Evolutionary conservation across 2,888 invertebrate species (phyloP).

Genomic region (Dasypogon diadema): DNA sequence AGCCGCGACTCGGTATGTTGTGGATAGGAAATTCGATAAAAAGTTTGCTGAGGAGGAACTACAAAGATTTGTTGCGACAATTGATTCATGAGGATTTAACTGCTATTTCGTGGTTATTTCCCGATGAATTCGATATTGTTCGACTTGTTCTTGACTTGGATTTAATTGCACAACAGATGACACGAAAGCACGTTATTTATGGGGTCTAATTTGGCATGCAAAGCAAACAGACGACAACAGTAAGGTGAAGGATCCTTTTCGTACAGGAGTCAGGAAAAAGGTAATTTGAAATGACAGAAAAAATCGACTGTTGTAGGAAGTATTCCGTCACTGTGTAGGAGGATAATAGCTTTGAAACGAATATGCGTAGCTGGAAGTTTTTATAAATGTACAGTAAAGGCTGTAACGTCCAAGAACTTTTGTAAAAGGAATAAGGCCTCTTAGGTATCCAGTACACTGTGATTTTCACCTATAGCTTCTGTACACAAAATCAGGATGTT

Average conservation of each 20-base stretch:
- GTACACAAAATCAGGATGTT: too few relatives aligned
- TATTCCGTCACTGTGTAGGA: too few relatives aligned
- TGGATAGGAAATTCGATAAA: conserved; percentile 36
- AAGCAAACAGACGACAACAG: background rate
- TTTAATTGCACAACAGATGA: conserved; percentile 42
- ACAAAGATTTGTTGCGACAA: conserved; percentile 42
- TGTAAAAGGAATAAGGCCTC: too few relatives aligned
- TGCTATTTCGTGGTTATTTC: conserved; percentile 41
- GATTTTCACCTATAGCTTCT: too few relatives aligned
- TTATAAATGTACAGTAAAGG: too few relatives aligned
- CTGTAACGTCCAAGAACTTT: too few relatives aligned
- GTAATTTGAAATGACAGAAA: too few relatives aligned
- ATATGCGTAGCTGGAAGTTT: too few relatives aligned
- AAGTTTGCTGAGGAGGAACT: conserved; percentile 24
- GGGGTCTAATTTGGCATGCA: conserved; percentile 21
- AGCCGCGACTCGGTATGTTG: background rate
- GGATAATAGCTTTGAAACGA: too few relatives aligned
- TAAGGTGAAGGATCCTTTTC: conserved; percentile 24
- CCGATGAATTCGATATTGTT: conserved; percentile 38
- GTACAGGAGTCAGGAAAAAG: conserved; percentile 7
- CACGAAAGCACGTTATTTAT: conserved; percentile 36
- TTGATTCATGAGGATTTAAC: conserved; percentile 36
- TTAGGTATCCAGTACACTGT: too few relatives aligned
- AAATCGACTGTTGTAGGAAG: too few relatives aligned
- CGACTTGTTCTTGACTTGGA: conserved; percentile 33